Evolutionary conservation across 2,797 vertebrate species (phyloP).

Genomic region (Catamblyrhynchus diadema): DNA sequence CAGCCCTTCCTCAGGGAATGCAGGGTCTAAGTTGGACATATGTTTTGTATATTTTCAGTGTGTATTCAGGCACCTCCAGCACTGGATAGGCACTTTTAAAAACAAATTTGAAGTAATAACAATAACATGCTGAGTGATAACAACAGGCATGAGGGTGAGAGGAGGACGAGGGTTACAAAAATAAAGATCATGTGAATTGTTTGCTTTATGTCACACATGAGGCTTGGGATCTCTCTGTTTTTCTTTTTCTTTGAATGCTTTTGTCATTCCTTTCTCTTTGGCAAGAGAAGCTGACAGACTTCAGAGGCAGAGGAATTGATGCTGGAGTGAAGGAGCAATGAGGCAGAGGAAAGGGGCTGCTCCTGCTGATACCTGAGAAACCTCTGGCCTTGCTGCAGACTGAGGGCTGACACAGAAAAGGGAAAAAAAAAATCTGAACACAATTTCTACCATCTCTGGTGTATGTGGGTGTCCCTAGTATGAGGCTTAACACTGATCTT

Average conservation of each 20-base stretch:
- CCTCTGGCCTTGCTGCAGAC: background rate
- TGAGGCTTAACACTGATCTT: background rate
- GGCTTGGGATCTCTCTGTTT: conserved; percentile 51
- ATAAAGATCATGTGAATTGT: conserved; percentile 66
- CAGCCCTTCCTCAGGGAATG: background rate
- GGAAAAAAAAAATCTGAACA: background rate
- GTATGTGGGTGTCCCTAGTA: background rate
- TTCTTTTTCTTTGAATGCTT: conserved; percentile 36
- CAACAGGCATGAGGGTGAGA: conserved; percentile 59
- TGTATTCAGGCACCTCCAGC: conserved; percentile 60
- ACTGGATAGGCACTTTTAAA: conserved; percentile 55
- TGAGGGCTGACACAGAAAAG: background rate
- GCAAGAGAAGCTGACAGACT: background rate
- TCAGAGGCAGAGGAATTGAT: conserved; percentile 3
- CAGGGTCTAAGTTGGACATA: background rate
- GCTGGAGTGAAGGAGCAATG: background rate
- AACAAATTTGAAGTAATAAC: conserved; percentile 67
- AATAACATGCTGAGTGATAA: conserved; percentile 66
- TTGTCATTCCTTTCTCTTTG: conserved; percentile 48
- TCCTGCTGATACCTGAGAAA: background rate
- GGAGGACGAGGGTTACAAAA: conserved; percentile 64
- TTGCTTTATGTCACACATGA: conserved; percentile 57
- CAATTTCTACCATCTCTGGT: background rate
- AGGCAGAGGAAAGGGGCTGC: background rate
- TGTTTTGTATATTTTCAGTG: conserved; percentile 62